Base-by-base conservation (phyloP, 2,797 vertebrate genomes). In the Pelochelys cantorii region DNA sequence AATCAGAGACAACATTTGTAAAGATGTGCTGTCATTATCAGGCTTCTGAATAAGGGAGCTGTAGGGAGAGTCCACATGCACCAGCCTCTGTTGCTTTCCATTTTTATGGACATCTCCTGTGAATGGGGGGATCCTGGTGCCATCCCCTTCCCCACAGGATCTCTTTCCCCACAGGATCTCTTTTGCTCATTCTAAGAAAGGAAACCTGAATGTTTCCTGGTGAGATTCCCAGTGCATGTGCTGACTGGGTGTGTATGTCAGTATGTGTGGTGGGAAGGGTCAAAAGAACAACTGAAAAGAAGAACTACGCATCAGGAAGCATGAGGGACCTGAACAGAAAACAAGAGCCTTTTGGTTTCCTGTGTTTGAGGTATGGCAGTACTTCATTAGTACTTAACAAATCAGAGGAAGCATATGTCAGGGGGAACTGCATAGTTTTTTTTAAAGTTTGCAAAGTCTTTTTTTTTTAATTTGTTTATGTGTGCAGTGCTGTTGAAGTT, bases 261-360 rank as follows among this genome's bases (percentile, higher is more conserved):
- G 0, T 1, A 9, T 18, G 10, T 0, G 0, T 59, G 57, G 8
- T 1, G 1, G 42, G 12, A 3, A 57, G 20, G 0, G 53, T 42
- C 59, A 74, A 57, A 0, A 0, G 12, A 31, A 31, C 17, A 48
- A 77, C 0, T 0, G 37, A 60, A 5, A 20, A 23, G 23, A 59
- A 17, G 48, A 0, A 27, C 78, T 65, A 60, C 29, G 75, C 84
- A 13, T 4, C 7, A 1, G 10, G 29, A 75, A 83, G 1, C 0
- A 1, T n/a, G 22, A 81, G 23, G 25, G 34, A 22, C 25, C 55
- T 59, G 34, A 8, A 29, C 94, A 53, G 71, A 89, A 74, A 37
- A 60, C 55, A 82, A 53, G 29, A 90, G 15, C 1, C 22, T 20
- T 27, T 18, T 27, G 3, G 3, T 92, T 60, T 83, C n/a, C 31